These are phyloP conservation scores for Pangasius sanitwongsei DNA, from an alignment of 2,797 vertebrate species.

Conservation along the genomic window DNA sequence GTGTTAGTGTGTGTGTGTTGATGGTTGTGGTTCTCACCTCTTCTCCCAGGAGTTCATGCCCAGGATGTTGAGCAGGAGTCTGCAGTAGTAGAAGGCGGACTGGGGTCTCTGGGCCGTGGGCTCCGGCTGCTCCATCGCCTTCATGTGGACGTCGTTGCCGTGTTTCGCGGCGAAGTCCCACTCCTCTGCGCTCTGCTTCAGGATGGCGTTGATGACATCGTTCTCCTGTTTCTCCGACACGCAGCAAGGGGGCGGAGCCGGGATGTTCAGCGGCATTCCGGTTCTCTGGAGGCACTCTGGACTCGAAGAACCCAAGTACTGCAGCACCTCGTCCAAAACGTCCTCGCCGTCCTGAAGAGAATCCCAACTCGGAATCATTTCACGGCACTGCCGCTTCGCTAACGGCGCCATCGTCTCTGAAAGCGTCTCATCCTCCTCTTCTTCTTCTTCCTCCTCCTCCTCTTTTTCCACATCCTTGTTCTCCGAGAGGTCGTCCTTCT, in stretches of 20 bases:
- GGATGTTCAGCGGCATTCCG: conserved; percentile 91
- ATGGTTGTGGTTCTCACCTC: conserved; percentile 77
- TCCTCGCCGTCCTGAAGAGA: conserved; percentile 90
- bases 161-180: conserved; percentile 88
- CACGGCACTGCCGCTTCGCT: conserved; percentile 86
- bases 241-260: conserved; percentile 89
- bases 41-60: conserved; percentile 99
- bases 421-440: conserved; percentile 67
- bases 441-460: conserved; percentile 69
- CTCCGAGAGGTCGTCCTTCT: conserved; percentile 15
- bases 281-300: conserved; percentile 96
- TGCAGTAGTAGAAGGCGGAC: conserved; percentile 97
- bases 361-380: conserved; percentile 91
- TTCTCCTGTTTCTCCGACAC: conserved; percentile 98
- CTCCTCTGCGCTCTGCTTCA: conserved; percentile 94
- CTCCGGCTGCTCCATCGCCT: conserved; percentile 87
- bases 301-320: conserved; percentile 93
- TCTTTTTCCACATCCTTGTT: conserved; percentile 59
- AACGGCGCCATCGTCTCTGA: conserved; percentile 79
- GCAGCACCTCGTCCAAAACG: conserved; percentile 92
- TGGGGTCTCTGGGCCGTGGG: conserved; percentile 87
- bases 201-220: conserved; percentile 95
- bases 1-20: not conserved
- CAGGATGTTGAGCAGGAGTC: conserved; percentile 94
- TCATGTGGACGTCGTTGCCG: conserved; percentile 91